Evolutionary conservation across 2,888 invertebrate species (phyloP).

Genomic region (Drosophila stalkeri): DNA sequence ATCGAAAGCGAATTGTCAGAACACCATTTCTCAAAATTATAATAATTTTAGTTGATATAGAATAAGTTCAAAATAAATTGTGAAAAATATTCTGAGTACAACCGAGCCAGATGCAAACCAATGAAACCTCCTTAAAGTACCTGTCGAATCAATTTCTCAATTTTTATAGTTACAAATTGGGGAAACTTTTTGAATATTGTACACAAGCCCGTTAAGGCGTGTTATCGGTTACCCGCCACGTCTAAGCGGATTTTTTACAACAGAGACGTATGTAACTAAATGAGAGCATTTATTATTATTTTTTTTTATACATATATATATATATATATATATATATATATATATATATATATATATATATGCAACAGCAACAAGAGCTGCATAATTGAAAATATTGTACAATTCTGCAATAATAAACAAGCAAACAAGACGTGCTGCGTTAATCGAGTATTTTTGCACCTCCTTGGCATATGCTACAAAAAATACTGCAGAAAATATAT

Average conservation of each 20-base stretch:
- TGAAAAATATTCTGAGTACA: slow-evolving; percentile 74
- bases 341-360: too few species aligned
- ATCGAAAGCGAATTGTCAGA: slow-evolving; percentile 26
- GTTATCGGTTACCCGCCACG: slow-evolving; percentile 20
- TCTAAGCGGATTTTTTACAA: not conserved
- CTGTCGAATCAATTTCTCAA: slow-evolving; percentile 25
- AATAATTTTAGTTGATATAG: slow-evolving; percentile 70
- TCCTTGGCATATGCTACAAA: slow-evolving; percentile 17
- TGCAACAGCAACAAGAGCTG: not conserved
- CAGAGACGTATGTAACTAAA: not conserved
- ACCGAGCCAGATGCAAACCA: slow-evolving; percentile 32
- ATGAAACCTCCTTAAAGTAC: slow-evolving; percentile 45
- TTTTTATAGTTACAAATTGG: slow-evolving; percentile 6
- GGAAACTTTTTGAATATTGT: slow-evolving; percentile 20
- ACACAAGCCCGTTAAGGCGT: not conserved
- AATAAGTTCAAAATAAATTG: slow-evolving; percentile 74
- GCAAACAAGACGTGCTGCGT: not conserved
- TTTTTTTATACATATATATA: too few species aligned
- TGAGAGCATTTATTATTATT: not conserved
- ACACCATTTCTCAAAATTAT: slow-evolving; percentile 75
- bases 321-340: too few species aligned
- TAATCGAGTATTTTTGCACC: slow-evolving; percentile 18
- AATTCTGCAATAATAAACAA: not conserved
- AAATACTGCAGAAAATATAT: slow-evolving; percentile 14
- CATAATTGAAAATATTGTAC: not conserved